Percentiles rank a stretch among this genome's conserved stretches.
phyloP scores from a whole-genome alignment of 1,140 invertebrate genomes.

The Anastrepha obliqua region DNA sequence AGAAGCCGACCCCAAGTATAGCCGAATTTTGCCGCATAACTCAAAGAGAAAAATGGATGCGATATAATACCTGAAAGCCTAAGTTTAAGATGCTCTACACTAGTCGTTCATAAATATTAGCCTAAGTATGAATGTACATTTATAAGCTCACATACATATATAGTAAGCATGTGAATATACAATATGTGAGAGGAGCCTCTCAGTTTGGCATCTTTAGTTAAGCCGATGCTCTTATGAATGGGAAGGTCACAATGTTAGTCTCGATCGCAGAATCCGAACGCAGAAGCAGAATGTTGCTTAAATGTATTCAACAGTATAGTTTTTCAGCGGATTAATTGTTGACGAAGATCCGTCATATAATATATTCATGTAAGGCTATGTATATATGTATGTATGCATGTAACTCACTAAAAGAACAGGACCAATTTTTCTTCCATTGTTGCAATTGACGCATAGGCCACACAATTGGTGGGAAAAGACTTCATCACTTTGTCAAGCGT shows the following conservation, averaged over 20 bases:
- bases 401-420: not conserved
- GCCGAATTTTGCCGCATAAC: not conserved
- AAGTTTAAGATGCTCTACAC: not conserved
- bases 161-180: not conserved
- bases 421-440: conserved; percentile 35
- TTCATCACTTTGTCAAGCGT: conserved; percentile 19
- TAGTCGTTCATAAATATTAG: not conserved
- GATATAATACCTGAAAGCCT: not conserved
- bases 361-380: not conserved
- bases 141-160: not conserved
- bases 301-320: not conserved
- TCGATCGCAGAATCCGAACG: not conserved
- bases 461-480: conserved; percentile 42
- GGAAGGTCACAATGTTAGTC: not conserved
- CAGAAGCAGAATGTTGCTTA: not conserved
- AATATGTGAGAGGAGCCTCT: not conserved
- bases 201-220: not conserved
- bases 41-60: not conserved
- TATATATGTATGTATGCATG: conserved; percentile 10
- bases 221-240: not conserved
- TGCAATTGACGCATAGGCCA: not conserved
- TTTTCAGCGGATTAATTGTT: too few species aligned
- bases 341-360: not conserved
- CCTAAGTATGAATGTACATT: not conserved
- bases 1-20: not conserved